These are phyloP conservation scores for Sterrhoptilus dennistouni DNA, from an alignment of 2,113 vertebrate genomes.

Conservation along the genomic window DNA sequence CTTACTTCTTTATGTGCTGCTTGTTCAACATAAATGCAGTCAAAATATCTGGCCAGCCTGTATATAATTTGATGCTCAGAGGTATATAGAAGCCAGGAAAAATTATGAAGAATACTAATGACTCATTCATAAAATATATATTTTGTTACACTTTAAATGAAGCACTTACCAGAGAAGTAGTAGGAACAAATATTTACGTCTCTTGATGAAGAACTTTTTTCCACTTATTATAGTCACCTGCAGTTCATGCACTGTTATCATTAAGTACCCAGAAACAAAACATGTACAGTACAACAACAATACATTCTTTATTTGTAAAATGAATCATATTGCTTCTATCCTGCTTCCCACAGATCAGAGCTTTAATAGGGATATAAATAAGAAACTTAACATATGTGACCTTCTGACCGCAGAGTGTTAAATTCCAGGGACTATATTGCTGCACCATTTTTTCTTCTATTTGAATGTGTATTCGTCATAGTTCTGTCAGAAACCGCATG, in stretches of 20 bases:
- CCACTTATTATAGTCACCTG: constrained; percentile 16
- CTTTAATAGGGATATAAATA: constrained; percentile 74
- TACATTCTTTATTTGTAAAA: constrained; percentile 67
- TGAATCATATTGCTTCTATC: constrained; percentile 60
- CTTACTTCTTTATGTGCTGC: not conserved
- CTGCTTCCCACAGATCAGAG: constrained; percentile 65
- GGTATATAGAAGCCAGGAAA: not conserved
- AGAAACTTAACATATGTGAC: constrained; percentile 78
- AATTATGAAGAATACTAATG: not conserved
- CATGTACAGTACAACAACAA: constrained; percentile 40
- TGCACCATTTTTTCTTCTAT: constrained; percentile 64
- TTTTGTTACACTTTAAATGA: constrained; percentile 32
- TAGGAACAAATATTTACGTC: constrained; percentile 16
- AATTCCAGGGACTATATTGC: constrained; percentile 75
- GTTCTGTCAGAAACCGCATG: constrained; percentile 68
- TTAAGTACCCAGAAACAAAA: constrained; percentile 57
- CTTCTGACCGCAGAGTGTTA: constrained; percentile 74
- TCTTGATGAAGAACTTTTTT: constrained; percentile 33
- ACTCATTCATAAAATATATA: not conserved
- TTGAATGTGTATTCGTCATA: constrained; percentile 55
- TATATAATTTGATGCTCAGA: not conserved
- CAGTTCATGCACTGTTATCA: constrained; percentile 44
- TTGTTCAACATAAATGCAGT: not conserved
- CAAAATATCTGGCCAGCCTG: not conserved
- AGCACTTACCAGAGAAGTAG: not conserved